Conservation (phyloP, 2,797 vertebrate species). For the Rhincodon typus region DNA sequence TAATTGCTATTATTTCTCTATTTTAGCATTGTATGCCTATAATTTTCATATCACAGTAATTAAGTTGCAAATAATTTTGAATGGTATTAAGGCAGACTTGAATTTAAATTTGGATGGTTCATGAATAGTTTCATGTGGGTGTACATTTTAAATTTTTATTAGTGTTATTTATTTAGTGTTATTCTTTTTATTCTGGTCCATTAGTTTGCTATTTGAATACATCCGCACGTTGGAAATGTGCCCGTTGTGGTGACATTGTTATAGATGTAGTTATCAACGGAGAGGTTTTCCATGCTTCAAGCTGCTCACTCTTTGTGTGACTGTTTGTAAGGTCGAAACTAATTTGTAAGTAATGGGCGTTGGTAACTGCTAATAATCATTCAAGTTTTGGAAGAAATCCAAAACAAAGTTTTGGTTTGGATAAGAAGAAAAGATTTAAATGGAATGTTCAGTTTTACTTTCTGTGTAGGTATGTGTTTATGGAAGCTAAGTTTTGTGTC, state of each 20-base stretch:
- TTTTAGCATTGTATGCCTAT: background rate
- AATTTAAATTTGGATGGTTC: constrained; percentile 3
- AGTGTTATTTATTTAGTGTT: too few relatives aligned
- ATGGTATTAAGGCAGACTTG: background rate
- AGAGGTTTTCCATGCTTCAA: background rate
- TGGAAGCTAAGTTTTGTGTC: background rate
- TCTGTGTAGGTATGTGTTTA: background rate
- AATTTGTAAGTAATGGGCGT: constrained; percentile 28
- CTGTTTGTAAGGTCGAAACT: background rate
- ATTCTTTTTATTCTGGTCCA: constrained; percentile 18
- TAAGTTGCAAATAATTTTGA: background rate
- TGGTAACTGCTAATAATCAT: constrained; percentile 21
- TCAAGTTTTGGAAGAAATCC: background rate
- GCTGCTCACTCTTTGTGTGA: constrained; percentile 3
- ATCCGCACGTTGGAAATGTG: background rate
- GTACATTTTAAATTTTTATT: background rate
- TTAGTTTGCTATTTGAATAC: background rate
- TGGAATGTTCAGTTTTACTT: background rate
- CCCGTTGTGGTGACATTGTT: background rate
- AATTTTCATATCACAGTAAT: background rate
- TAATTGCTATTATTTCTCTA: background rate
- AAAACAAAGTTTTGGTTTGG: background rate
- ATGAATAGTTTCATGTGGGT: background rate
- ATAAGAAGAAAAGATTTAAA: background rate
- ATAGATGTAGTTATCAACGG: constrained; percentile 9